phyloP scores from a whole-genome alignment of 2,113 vertebrate species.

The Lampris megalopsis region DNA sequence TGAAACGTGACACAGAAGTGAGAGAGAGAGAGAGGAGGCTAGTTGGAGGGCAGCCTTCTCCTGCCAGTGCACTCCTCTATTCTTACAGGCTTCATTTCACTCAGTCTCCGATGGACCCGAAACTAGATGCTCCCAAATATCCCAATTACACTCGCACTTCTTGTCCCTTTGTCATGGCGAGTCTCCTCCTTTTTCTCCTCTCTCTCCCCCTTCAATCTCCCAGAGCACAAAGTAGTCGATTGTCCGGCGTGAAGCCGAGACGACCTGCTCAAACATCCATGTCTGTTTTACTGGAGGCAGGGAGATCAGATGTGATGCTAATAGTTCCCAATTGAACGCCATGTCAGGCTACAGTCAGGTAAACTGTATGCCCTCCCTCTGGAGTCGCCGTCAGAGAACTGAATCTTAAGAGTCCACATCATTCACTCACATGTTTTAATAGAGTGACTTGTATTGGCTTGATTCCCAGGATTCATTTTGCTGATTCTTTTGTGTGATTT shows the following conservation, averaged over 20 bases:
- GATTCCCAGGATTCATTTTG: too few relatives aligned
- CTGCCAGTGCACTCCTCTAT: constrained; percentile 77
- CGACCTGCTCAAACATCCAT: constrained; percentile 77
- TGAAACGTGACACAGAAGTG: constrained; percentile 2
- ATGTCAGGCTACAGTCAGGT: constrained; percentile 50
- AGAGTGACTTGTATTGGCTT: too few relatives aligned
- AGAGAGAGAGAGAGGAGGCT: constrained; percentile 56
- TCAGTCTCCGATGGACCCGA: constrained; percentile 85
- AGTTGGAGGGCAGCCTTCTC: constrained; percentile 70
- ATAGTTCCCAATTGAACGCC: constrained; percentile 65
- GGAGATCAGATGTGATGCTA: constrained; percentile 70
- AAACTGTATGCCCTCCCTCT: constrained; percentile 32
- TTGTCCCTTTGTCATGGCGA: constrained; percentile 91
- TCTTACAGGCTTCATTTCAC: constrained; percentile 90
- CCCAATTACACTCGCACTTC: constrained; percentile 93
- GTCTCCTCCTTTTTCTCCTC: constrained; percentile 60
- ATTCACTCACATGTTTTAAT: too few relatives aligned
- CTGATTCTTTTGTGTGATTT: not conserved
- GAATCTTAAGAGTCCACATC: not conserved
- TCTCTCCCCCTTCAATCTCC: constrained; percentile 28
- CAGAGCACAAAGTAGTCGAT: constrained; percentile 86
- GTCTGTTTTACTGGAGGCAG: constrained; percentile 74
- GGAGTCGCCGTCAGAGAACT: constrained; percentile 2
- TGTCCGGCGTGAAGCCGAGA: constrained; percentile 66
- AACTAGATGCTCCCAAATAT: constrained; percentile 90